Percentiles rank a stretch among this genome's conserved stretches.
phyloP scores from a whole-genome alignment of 2,888 invertebrate genomes.

The Leptura quadrifasciata region DNA sequence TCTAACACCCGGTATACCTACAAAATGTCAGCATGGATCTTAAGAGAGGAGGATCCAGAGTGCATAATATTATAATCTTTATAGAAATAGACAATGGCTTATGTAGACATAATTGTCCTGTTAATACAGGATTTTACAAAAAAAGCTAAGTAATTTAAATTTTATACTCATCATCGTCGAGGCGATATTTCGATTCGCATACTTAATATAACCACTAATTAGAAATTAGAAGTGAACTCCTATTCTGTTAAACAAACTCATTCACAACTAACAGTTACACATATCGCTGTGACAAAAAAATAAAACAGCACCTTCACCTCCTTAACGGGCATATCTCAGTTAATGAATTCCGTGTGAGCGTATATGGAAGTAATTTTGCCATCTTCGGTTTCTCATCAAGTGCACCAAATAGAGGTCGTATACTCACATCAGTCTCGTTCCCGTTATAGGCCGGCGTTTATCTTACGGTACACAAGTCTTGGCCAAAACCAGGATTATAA shows the following conservation, averaged over 20 bases:
- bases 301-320: constrained; percentile 4
- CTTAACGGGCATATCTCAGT: not conserved
- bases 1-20: too few relatives aligned
- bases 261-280: not conserved
- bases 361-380: constrained; percentile 4
- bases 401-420: constrained; percentile 37
- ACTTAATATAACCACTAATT: not conserved
- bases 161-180: too few relatives aligned
- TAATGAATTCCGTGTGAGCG: not conserved
- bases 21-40: too few relatives aligned
- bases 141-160: too few relatives aligned
- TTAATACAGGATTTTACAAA: too few relatives aligned
- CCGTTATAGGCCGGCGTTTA: constrained; percentile 32
- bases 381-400: constrained; percentile 12
- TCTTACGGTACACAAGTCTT: constrained; percentile 58
- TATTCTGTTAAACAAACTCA: not conserved
- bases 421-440: constrained; percentile 33
- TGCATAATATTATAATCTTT: too few relatives aligned
- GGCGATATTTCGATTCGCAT: not conserved
- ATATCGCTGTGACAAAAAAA: not conserved
- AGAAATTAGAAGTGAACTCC: not conserved
- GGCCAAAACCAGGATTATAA: constrained; percentile 51
- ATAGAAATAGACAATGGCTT: too few relatives aligned
- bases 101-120: too few relatives aligned
- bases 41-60: too few relatives aligned